phyloP scores from a whole-genome alignment of 2,797 vertebrate genomes.

The Acropternis orthonyx region DNA sequence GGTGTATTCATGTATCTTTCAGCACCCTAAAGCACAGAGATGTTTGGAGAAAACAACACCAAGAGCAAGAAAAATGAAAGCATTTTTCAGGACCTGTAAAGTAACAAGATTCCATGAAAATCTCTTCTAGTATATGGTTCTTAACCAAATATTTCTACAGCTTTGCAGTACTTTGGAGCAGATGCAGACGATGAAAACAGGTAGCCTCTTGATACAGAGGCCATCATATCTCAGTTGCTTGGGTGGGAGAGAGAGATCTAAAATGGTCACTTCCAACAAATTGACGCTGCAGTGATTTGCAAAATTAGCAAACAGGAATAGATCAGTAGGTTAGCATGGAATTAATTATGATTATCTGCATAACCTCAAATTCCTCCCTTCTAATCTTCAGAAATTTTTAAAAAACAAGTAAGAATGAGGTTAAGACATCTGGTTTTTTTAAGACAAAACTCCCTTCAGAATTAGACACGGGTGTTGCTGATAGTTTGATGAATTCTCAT shows the following conservation, averaged over 20 bases:
- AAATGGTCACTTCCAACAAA: not conserved
- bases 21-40: not conserved
- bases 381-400: not conserved
- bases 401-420: not conserved
- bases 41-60: not conserved
- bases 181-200: not conserved
- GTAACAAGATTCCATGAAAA: not conserved
- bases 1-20: not conserved
- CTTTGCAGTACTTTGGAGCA: not conserved
- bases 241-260: not conserved
- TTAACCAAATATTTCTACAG: not conserved
- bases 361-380: not conserved
- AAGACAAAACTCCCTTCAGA: not conserved
- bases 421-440: not conserved
- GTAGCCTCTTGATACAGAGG: not conserved
- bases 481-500: constrained; percentile 4
- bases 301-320: not conserved
- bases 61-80: not conserved
- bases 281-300: not conserved
- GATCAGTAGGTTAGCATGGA: not conserved
- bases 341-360: not conserved
- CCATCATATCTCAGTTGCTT: not conserved
- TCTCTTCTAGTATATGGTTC: not conserved
- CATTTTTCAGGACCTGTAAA: constrained; percentile 1
- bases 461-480: not conserved